Percentiles rank a stretch among this genome's conserved stretches.
Evolutionary conservation across 1,140 invertebrate species (phyloP).

Genomic region (Phthorimaea operculella): DNA sequence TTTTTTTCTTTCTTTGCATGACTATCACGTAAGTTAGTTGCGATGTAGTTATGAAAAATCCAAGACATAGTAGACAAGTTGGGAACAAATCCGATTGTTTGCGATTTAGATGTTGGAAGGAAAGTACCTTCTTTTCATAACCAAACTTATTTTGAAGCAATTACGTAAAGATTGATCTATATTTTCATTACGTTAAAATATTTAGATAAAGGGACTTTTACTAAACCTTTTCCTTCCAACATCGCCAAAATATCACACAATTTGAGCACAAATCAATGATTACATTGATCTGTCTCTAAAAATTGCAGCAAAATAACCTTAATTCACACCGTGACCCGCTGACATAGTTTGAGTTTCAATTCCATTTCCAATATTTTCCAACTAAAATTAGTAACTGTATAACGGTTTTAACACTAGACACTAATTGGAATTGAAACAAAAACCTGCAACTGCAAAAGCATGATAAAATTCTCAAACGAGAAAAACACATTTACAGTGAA

Average conservation of each 20-base stretch:
- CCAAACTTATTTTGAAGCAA: neutral
- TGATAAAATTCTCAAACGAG: conserved; percentile 9
- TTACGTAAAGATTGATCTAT: neutral
- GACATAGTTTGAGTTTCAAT: conserved; percentile 15
- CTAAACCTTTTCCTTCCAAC: conserved; percentile 13
- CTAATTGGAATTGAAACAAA: neutral
- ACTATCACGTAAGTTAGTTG: no score
- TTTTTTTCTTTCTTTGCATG: no score
- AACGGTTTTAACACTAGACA: no score
- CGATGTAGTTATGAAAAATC: no score
- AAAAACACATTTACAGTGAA: conserved; percentile 8
- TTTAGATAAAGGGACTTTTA: neutral
- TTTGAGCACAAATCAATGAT: neutral
- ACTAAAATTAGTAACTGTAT: neutral
- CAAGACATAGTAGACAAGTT: conserved; percentile 15
- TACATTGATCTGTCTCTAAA: neutral
- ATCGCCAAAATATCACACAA: conserved; percentile 9
- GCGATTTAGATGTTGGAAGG: conserved; percentile 19
- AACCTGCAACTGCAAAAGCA: conserved; percentile 5
- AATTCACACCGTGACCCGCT: conserved; percentile 11
- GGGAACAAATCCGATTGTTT: conserved; percentile 23
- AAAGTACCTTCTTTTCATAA: neutral
- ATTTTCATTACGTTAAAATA: neutral
- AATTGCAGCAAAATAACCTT: neutral
- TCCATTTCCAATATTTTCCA: conserved; percentile 12